Conservation (phyloP, 2,113 vertebrate genomes). For the Origma solitaria region DNA sequence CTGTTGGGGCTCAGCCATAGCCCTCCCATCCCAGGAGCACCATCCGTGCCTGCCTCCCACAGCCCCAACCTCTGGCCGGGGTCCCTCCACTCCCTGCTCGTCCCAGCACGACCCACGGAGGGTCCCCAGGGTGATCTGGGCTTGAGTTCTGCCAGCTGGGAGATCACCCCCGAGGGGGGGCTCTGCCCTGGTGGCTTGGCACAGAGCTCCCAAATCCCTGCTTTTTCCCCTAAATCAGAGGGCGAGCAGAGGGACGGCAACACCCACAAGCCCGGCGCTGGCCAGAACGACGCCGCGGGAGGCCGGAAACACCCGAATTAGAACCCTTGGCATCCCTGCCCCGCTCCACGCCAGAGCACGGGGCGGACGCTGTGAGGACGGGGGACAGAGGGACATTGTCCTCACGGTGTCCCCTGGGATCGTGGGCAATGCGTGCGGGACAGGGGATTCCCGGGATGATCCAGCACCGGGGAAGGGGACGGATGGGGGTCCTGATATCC, state of each 20-base stretch:
- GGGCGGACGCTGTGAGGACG: accelerated
- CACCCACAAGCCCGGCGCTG: neutral
- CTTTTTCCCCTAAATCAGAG: neutral
- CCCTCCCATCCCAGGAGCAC: accelerated
- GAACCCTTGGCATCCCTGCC: neutral
- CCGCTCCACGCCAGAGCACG: accelerated
- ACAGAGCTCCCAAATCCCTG: neutral
- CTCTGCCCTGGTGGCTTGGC: neutral
- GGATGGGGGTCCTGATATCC: accelerated
- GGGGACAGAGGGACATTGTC: accelerated
- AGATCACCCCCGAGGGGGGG: too few species aligned
- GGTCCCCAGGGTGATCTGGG: neutral
- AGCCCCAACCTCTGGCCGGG: accelerated
- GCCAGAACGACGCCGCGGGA: neutral
- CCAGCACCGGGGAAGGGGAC: accelerated
- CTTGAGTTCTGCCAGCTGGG: neutral
- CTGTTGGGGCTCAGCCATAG: neutral
- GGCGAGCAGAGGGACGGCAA: neutral
- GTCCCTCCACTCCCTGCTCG: neutral
- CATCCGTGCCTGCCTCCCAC: neutral
- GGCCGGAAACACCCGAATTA: neutral
- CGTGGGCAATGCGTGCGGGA: accelerated
- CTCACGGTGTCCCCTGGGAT: accelerated
- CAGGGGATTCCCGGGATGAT: accelerated
- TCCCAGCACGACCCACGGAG: accelerated